Conservation (phyloP, 1,140 invertebrate species). For the Octopus sinensis region DNA sequence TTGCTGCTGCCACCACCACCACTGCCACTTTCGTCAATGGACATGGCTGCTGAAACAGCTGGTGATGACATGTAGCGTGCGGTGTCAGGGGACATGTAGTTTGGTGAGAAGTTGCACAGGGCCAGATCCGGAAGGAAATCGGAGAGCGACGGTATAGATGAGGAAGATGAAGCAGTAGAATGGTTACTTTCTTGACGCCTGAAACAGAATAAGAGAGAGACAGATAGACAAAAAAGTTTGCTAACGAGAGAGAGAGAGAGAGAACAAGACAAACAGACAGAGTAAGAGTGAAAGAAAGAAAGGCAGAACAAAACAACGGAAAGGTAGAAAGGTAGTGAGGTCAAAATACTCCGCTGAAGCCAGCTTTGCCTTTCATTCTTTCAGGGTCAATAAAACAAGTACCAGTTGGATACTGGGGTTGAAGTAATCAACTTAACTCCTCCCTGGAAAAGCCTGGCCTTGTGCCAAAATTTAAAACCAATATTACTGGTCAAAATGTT, state of each 20-base stretch:
- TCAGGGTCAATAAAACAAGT: no score
- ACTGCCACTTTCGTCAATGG: background rate
- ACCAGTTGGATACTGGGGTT: no score
- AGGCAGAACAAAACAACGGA: background rate
- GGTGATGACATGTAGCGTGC: background rate
- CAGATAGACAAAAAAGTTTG: background rate
- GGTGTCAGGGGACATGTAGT: slow-evolving; percentile 18
- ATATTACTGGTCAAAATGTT: no score
- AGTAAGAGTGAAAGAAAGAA: background rate
- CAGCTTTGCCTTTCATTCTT: background rate
- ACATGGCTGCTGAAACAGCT: background rate
- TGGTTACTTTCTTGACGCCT: slow-evolving; percentile 29
- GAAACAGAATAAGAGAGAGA: background rate
- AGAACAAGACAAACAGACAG: background rate
- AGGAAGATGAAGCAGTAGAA: slow-evolving; percentile 25
- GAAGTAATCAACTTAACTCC: no score
- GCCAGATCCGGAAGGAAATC: slow-evolving; percentile 28
- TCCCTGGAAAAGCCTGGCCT: no score
- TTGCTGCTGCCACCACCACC: slow-evolving; percentile 12
- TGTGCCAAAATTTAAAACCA: no score
- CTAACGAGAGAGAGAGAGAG: background rate
- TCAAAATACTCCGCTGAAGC: background rate
- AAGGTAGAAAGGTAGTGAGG: background rate
- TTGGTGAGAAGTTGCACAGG: background rate
- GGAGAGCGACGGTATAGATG: slow-evolving; percentile 28